phyloP scores from a whole-genome alignment of 2,113 vertebrate species.

The Verasper variegatus region DNA sequence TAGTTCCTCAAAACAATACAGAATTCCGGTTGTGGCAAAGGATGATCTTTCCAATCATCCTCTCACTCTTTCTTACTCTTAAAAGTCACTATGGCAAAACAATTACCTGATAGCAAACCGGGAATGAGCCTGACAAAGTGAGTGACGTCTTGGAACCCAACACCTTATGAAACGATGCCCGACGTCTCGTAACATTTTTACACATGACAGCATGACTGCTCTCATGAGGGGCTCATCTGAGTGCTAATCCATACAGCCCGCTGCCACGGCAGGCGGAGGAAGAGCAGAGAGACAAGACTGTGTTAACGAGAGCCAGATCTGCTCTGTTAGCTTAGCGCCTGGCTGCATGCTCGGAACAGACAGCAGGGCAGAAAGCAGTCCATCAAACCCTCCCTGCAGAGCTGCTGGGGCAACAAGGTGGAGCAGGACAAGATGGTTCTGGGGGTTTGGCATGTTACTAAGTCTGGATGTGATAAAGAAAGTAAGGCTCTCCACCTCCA shows the following conservation, averaged over 20 bases:
- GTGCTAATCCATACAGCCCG: constrained; percentile 57
- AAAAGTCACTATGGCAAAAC: constrained; percentile 64
- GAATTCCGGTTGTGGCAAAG: constrained; percentile 24
- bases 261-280: constrained; percentile 43
- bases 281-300: constrained; percentile 40
- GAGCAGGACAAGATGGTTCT: constrained; percentile 13
- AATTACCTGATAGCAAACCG: constrained; percentile 64
- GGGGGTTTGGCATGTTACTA: constrained; percentile 15
- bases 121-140: constrained; percentile 60
- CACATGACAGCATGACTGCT: constrained; percentile 70
- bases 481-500: not conserved
- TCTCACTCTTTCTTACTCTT: constrained; percentile 20
- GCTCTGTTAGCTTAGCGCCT: constrained; percentile 40
- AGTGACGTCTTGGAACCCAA: constrained; percentile 71
- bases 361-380: constrained; percentile 46
- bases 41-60: constrained; percentile 50
- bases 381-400: constrained; percentile 29
- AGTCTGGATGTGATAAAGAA: constrained; percentile 3
- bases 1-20: constrained; percentile 25
- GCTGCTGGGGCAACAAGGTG: constrained; percentile 24
- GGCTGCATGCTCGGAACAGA: constrained; percentile 45
- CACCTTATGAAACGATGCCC: constrained; percentile 76
- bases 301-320: constrained; percentile 69
- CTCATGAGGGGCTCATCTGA: constrained; percentile 66
- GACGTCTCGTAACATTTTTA: constrained; percentile 72